Evolutionary conservation across 2,113 vertebrate species (phyloP).

Genomic region (Macroglossus sobrinus): DNA sequence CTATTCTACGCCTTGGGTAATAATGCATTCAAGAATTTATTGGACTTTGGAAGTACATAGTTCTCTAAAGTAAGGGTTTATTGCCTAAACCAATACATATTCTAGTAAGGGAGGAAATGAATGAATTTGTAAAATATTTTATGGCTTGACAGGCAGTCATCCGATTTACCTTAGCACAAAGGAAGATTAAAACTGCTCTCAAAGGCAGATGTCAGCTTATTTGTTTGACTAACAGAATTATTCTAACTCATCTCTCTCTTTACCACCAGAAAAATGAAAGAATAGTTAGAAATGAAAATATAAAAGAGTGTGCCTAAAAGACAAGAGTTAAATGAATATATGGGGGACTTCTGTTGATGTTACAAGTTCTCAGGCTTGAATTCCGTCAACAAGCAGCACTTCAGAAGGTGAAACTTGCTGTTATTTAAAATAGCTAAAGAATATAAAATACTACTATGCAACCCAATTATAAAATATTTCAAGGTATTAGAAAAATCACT

Average conservation of each 20-base stretch:
- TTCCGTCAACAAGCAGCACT: neutral
- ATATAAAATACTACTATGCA: neutral
- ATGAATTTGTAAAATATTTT: constrained; percentile 37
- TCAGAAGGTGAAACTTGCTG: neutral
- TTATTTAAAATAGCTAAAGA: constrained; percentile 4
- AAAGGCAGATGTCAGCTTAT: neutral
- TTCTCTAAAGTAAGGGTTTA: neutral
- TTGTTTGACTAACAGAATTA: constrained; percentile 32
- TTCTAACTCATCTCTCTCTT: constrained; percentile 51
- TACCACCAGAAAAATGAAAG: constrained; percentile 38
- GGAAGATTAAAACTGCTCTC: neutral
- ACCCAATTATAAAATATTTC: neutral
- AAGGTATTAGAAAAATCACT: neutral
- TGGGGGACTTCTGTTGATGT: constrained; percentile 26
- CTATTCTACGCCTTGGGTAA: neutral
- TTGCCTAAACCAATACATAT: constrained; percentile 8
- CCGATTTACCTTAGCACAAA: constrained; percentile 34
- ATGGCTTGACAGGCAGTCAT: constrained; percentile 9
- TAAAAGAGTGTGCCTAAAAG: constrained; percentile 22
- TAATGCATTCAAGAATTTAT: constrained; percentile 23
- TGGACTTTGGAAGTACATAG: neutral
- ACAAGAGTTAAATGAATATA: constrained; percentile 16
- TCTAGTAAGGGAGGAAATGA: neutral
- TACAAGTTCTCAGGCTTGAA: neutral
- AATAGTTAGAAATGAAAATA: constrained; percentile 33